A percentile compares a stretch with the other conserved stretches of the same genome.
Evolutionary conservation across 2,888 invertebrate species (phyloP).

Genomic region (Thelaira solivaga): DNA sequence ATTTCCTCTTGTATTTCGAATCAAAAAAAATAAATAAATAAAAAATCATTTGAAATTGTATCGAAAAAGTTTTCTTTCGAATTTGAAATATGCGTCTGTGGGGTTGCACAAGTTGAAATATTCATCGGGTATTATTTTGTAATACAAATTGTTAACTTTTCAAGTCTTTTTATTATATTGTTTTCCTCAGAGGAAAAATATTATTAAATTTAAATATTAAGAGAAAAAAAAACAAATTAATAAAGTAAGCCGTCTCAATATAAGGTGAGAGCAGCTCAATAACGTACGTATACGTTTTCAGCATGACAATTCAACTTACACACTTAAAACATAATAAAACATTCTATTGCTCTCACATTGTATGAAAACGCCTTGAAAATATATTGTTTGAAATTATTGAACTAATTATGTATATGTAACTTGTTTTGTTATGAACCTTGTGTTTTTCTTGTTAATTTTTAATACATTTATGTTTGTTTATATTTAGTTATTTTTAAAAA

Average conservation of each 20-base stretch:
- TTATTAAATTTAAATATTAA: conserved; percentile 26
- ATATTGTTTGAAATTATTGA: conserved; percentile 8
- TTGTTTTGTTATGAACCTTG: conserved; percentile 41
- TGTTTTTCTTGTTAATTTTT: conserved; percentile 49
- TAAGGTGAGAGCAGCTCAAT: too few relatives aligned
- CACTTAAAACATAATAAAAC: too few relatives aligned
- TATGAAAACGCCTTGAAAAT: too few relatives aligned
- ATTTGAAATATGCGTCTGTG: neutral
- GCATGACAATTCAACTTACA: too few relatives aligned
- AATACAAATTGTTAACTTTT: neutral
- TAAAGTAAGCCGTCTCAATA: too few relatives aligned
- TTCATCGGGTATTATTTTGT: neutral
- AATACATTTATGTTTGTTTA: conserved; percentile 36
- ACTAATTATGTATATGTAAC: conserved; percentile 29
- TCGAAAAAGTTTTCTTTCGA: too few relatives aligned
- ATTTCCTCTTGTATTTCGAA: too few relatives aligned
- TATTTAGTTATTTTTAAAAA: conserved; percentile 39
- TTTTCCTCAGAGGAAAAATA: neutral
- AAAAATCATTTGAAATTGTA: too few relatives aligned
- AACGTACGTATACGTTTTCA: too few relatives aligned
- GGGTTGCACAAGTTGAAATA: neutral
- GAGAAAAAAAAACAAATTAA: neutral
- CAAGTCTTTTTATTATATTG: neutral
- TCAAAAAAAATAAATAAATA: too few relatives aligned
- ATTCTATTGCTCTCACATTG: too few relatives aligned